Base-by-base conservation (phyloP, 2,113 vertebrate species). In the Xiphophorus maculatus region DNA sequence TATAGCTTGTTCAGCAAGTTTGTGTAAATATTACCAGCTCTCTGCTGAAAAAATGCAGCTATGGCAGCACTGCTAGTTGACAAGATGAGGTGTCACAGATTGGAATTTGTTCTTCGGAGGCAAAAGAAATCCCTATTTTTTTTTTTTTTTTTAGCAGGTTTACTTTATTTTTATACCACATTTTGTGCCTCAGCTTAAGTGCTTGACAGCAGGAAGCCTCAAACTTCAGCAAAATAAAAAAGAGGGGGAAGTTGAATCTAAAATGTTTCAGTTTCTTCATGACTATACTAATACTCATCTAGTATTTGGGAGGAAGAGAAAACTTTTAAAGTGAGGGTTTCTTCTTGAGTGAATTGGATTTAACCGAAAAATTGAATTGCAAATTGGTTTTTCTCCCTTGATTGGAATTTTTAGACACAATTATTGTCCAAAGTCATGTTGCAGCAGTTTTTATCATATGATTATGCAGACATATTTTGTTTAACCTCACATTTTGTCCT, bases 71-170 rank as follows among this genome's bases (percentile, higher is more conserved):
- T 19, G 42, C 22, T 5, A 69, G 27, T 73, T 64, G 69, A 65
- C 60, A 72, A 22, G 51, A 32, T n/a, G 32, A 61, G 29, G 84
- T 40, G 69, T 81, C 70, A 68, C 27, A 66, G 33, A 1, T 69
- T 70, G 82, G 66, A 71, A 63, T 54, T 44, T 67, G 22, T 66
- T 3, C 12, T 62, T 33, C 11, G 35, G 28, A 37, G 22, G 25
- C 22, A 68, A 58, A 10, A 30, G 13, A 40, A 64, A 28, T 61
- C 35, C 30, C 14, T 9, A 7, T 11, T 35, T 63, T 42, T 32
- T 32, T 5, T 33, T 33, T 15, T 17, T 37, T 37, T 37, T 12
- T 15, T 28, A 25, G 8, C 11, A 4, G 30, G 42, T 48, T 67
- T 61, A 40, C 63, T 33, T 74, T 48, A 48, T 48, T 25, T 61